These are phyloP conservation scores for Phasia obesa DNA, from an alignment of 2,888 invertebrate species.

Conservation along the genomic window DNA sequence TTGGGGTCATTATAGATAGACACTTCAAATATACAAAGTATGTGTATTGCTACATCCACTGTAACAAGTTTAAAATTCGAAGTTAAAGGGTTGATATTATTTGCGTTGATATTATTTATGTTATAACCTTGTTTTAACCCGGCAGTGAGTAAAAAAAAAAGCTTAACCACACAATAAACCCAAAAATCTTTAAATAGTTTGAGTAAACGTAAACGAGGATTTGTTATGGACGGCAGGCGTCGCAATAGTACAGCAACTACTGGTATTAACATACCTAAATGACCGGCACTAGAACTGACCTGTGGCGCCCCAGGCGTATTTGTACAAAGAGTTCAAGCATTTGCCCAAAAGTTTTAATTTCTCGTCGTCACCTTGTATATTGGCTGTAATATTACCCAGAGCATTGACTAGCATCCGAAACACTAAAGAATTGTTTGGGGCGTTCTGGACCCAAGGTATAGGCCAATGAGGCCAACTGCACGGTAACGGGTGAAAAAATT, in stretches of 20 bases:
- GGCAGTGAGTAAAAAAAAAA: no score
- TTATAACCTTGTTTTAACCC: no score
- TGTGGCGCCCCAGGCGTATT: constrained; percentile 89
- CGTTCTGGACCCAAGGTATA: constrained; percentile 86
- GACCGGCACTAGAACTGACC: constrained; percentile 97
- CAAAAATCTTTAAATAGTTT: constrained; percentile 99
- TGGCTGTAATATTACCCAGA: constrained; percentile 96
- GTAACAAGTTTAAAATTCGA: no score
- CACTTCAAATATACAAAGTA: no score
- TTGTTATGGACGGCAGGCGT: constrained; percentile 93
- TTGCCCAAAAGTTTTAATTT: constrained; percentile 93
- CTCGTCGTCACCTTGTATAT: constrained; percentile 93
- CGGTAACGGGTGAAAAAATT: constrained; percentile 97
- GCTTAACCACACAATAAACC: constrained; percentile 99
- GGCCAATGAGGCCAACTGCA: constrained; percentile 93
- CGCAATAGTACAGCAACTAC: constrained; percentile 95
- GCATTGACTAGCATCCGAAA: constrained; percentile 97
- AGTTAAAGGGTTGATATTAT: no score
- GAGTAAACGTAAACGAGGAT: constrained; percentile 94
- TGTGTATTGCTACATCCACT: no score
- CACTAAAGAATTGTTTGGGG: constrained; percentile 87
- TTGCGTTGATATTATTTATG: no score
- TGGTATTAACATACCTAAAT: constrained; percentile 98
- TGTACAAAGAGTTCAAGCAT: constrained; percentile 98
- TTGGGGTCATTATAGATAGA: no score